Base-by-base conservation (phyloP, 2,797 vertebrate species). In the Philypnodon macrostomus region DNA sequence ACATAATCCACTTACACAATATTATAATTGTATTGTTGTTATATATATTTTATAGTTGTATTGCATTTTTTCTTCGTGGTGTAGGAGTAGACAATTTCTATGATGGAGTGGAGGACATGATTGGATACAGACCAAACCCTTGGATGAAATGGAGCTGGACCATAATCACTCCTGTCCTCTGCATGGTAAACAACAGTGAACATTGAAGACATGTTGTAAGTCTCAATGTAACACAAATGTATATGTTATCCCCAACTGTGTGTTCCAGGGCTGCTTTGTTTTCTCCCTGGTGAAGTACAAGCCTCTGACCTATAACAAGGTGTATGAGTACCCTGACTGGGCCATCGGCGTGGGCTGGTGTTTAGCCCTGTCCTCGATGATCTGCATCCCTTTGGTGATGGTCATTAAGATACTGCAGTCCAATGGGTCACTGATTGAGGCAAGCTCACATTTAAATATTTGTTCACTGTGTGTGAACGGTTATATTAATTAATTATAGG, bases 141-240 rank as follows among this genome's bases (percentile, higher is more conserved):
- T 98, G 96, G 96, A 98, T 99, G 96, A 98, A 98, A 81, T 97
- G 92, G 93, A 96, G 96, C 88, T 99, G 96, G 96, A 90, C 89
- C 77, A 63, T 92, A 40, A 78, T 97, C 86, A 98, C 96, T 73
- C 96, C 96, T 68, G 33, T 92, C 68, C 94, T 99, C 65, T 99
- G 96, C 11, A 81, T 93, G 87, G 96, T 98, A 53, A 88, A 93
- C n/a, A n/a, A n/a, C n/a, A n/a, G n/a, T n/a, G n/a, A n/a, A n/a
- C n/a, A n/a, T n/a, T n/a, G n/a, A n/a, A n/a, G n/a, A n/a, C n/a
- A n/a, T n/a, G n/a, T n/a, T n/a, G n/a, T n/a, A n/a, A n/a, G n/a
- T n/a, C n/a, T n/a, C n/a, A n/a, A n/a, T n/a, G n/a, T n/a, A n/a
- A n/a, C n/a, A n/a, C n/a, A n/a, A n/a, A n/a, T n/a, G n/a, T n/a